phyloP scores from a whole-genome alignment of 2,797 vertebrate genomes.

The Sebastes nivosus region DNA sequence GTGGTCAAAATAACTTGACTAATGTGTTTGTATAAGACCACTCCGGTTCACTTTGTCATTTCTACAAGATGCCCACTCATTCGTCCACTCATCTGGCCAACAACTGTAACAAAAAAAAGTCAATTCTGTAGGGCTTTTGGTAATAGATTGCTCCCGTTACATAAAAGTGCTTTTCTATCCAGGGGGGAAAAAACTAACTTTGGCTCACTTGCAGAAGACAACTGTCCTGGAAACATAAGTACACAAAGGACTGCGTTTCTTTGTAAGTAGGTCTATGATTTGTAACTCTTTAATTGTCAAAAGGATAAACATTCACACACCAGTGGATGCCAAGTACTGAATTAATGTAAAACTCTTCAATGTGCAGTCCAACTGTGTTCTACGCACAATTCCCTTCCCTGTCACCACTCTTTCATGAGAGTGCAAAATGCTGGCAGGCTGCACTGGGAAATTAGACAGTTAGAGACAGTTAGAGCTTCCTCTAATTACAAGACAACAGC shows the following conservation, averaged over 20 bases:
- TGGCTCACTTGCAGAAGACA: constrained; percentile 9
- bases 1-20: constrained; percentile 70
- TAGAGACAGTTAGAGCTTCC: constrained; percentile 40
- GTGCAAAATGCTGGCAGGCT: constrained; percentile 54
- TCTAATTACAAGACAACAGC: constrained; percentile 65
- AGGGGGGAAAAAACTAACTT: not conserved
- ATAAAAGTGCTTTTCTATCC: constrained; percentile 27
- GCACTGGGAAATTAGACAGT: constrained; percentile 51
- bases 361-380: constrained; percentile 23
- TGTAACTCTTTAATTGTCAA: constrained; percentile 47
- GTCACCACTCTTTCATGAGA: constrained; percentile 43
- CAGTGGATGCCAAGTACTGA: constrained; percentile 19
- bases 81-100: constrained; percentile 33
- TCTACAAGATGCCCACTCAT: constrained; percentile 44
- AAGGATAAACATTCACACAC: constrained; percentile 29
- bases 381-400: constrained; percentile 46
- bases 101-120: constrained; percentile 17
- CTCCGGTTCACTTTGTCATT: constrained; percentile 62
- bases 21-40: constrained; percentile 71
- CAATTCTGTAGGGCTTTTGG: not conserved
- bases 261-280: constrained; percentile 15
- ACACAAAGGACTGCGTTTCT: constrained; percentile 3
- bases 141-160: constrained; percentile 9
- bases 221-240: constrained; percentile 15
- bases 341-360: constrained; percentile 40